Percentiles rank a stretch among this genome's conserved stretches.
phyloP scores from a whole-genome alignment of 35 echinoderm and acorn worm genomes.

The Apostichopus japonicus region DNA sequence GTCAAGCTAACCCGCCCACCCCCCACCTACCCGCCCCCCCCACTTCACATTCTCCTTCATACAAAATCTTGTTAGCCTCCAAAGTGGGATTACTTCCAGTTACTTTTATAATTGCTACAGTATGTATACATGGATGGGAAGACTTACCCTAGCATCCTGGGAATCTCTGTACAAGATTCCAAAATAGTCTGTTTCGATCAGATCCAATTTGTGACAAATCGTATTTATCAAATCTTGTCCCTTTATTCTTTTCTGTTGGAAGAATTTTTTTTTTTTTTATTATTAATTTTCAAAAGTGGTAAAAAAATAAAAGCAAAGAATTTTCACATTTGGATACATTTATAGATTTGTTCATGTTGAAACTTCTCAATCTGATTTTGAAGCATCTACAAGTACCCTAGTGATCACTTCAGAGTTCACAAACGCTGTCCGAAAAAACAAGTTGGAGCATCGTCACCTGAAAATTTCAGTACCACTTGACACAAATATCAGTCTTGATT shows the following conservation, averaged over 20 bases:
- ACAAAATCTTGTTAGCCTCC: neutral
- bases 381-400: no score
- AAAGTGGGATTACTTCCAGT: neutral
- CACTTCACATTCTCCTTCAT: neutral
- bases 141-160: slow-evolving; percentile 56
- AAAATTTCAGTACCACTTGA: neutral
- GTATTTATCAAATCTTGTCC: slow-evolving; percentile 49
- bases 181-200: slow-evolving; percentile 61
- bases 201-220: slow-evolving; percentile 54
- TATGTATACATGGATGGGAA: no score
- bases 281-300: neutral
- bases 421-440: neutral
- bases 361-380: neutral
- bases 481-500: neutral
- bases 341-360: no score
- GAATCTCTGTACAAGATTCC: slow-evolving; percentile 59
- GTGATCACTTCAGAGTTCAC: neutral
- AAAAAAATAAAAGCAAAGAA: neutral
- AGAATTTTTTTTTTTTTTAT: neutral
- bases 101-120: neutral
- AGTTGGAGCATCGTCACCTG: neutral
- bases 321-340: neutral
- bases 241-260: slow-evolving; percentile 43
- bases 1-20: no score
- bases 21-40: no score